Percentiles rank a stretch among this genome's conserved stretches.
Evolutionary conservation across 2,888 invertebrate genomes (phyloP).

Genomic region (Drosophila mimica): DNA sequence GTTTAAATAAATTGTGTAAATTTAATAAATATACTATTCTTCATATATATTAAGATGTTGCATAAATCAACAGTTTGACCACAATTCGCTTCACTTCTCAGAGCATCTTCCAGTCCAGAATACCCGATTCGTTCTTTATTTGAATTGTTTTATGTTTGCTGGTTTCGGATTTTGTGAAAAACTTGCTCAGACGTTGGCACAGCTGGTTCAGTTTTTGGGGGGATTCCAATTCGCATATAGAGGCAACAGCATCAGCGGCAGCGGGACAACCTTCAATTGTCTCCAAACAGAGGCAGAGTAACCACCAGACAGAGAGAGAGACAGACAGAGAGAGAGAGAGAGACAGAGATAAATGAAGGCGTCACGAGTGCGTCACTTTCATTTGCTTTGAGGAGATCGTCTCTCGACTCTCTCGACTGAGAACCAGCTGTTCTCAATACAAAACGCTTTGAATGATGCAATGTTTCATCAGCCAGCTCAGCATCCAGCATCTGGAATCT

Average conservation of each 20-base stretch:
- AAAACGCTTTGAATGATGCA: slow-evolving; percentile 70
- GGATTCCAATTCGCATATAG: slow-evolving; percentile 40
- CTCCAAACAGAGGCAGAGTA: slow-evolving; percentile 14
- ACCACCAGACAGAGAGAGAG: background rate
- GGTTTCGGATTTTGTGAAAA: slow-evolving; percentile 44
- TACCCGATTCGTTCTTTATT: background rate
- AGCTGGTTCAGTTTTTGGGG: slow-evolving; percentile 37
- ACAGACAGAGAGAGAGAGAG: slow-evolving; percentile 20
- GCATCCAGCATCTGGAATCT: background rate
- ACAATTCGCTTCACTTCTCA: background rate
- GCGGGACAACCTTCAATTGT: slow-evolving; percentile 57
- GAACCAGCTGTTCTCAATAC: slow-evolving; percentile 30
- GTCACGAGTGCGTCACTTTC: slow-evolving; percentile 65
- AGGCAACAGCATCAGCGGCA: slow-evolving; percentile 11
- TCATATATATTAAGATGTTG: background rate
- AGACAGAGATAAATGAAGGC: slow-evolving; percentile 21
- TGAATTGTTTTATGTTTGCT: slow-evolving; percentile 25
- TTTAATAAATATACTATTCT: background rate
- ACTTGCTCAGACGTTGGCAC: slow-evolving; percentile 55
- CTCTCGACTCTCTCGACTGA: background rate
- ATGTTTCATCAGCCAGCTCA: slow-evolving; percentile 73
- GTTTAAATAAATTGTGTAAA: background rate
- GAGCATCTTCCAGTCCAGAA: slow-evolving; percentile 22
- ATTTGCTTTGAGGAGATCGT: slow-evolving; percentile 25
- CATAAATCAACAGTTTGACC: background rate